These are phyloP conservation scores for Lasius platythorax DNA, from an alignment of 2,888 invertebrate genomes.

Conservation along the genomic window DNA sequence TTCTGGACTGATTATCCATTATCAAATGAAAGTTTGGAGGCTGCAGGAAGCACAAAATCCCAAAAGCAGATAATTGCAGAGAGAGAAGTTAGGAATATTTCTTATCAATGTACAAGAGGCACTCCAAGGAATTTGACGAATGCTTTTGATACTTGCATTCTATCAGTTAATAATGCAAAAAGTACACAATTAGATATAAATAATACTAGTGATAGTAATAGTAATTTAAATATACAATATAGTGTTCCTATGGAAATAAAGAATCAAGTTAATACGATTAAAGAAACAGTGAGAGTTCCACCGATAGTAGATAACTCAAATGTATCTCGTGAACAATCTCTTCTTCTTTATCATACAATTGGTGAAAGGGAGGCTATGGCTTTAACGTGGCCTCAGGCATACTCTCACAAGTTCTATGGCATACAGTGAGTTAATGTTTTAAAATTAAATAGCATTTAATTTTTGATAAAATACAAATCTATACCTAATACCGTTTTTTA, in stretches of 20 bases:
- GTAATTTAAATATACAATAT: constrained; percentile 55
- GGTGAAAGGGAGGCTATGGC: constrained; percentile 84
- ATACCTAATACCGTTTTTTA: not conserved
- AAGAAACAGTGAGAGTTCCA: constrained; percentile 17
- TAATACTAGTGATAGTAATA: constrained; percentile 7
- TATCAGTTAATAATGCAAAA: constrained; percentile 47
- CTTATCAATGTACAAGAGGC: constrained; percentile 70
- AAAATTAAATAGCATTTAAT: not conserved
- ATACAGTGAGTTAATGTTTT: constrained; percentile 88
- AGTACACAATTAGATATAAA: constrained; percentile 28
- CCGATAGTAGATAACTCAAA: not conserved
- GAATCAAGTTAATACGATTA: constrained; percentile 6
- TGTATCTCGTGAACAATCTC: constrained; percentile 50
- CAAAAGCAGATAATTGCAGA: constrained; percentile 52
- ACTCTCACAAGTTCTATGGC: constrained; percentile 90
- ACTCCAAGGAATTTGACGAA: constrained; percentile 79
- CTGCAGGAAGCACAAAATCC: constrained; percentile 12
- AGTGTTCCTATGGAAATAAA: constrained; percentile 57
- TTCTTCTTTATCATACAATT: constrained; percentile 80
- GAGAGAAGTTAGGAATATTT: constrained; percentile 57
- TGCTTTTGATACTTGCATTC: constrained; percentile 81
- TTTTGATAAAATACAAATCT: not conserved
- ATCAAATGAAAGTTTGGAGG: constrained; percentile 43
- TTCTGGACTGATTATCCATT: constrained; percentile 84
- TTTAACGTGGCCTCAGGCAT: constrained; percentile 88